Evolutionary conservation across 2,113 vertebrate species (phyloP), one percentile per base, ranked within the genome.

Genomic region (Ameiurus melas): DNA sequence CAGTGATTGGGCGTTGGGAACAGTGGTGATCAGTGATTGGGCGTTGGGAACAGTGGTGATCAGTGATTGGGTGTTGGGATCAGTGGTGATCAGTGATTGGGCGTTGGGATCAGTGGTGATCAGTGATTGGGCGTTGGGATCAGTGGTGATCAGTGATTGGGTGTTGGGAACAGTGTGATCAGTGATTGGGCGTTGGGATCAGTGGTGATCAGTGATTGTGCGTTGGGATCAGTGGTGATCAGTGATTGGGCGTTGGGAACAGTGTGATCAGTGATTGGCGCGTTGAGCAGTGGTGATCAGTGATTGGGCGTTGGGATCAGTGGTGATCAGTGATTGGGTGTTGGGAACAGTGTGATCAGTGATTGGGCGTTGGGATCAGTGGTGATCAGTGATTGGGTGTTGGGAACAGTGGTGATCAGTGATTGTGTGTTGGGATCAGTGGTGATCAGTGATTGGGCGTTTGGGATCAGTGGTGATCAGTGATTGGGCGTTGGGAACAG

Each of bases 71-170:
- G 1, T 2, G 36, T 36, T 36, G 36, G 36, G 36, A 36, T 1
- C 36, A 75, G 68, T 71, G 36, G 71, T 77, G 73, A 77, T 51
- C 25, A 53, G 75, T 78, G 75, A 78, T n/a, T 78, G 25, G 10
- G 13, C 1, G 0, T 66, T n/a, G 22, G 22, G 22, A 62, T 36
- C 47, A 47, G 7, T 47, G 47, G 47, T 47, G 47, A 39, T 19
- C 33, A 39, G 33, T 25, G 70, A 73, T 73, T 73, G 19, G 17
- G 39, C 16, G 7, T 39, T 39, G 5, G 70, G 30, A 73, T 39
- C 36, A 73, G 33, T 73, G 70, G 70, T 8, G 47, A 47, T 47
- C 47, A 47, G 47, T 47, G 8, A 47, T 47, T 47, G 47, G 47
- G 3, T 7, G 5, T 9, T 47, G 47, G 47, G 47, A 47, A 47